phyloP scores from a whole-genome alignment of 2,797 vertebrate species.

The Corythornis leucogaster region DNA sequence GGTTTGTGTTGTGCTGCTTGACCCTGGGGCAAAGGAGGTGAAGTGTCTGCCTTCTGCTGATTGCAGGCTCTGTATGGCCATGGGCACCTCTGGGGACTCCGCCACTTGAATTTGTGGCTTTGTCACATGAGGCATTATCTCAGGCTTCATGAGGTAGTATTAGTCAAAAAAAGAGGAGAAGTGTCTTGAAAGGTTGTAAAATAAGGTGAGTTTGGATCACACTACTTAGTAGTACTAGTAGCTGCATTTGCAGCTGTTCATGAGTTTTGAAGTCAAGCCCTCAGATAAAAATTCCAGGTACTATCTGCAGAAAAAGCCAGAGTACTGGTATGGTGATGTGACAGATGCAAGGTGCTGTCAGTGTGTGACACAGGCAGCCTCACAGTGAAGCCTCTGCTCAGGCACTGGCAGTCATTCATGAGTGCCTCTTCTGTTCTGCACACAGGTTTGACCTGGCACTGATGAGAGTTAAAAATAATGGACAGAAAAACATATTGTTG shows the following conservation, averaged over 20 bases:
- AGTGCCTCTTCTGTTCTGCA: not conserved
- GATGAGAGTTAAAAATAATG: not conserved
- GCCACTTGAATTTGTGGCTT: not conserved
- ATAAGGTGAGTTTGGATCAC: not conserved
- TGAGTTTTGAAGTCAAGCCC: not conserved
- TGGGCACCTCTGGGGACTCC: not conserved
- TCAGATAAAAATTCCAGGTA: not conserved
- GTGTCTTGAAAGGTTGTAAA: not conserved
- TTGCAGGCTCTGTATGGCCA: not conserved
- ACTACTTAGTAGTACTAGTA: not conserved
- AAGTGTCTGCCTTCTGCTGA: not conserved
- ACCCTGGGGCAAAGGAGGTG: not conserved
- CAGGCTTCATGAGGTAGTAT: not conserved
- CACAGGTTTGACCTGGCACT: not conserved
- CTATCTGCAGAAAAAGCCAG: not conserved
- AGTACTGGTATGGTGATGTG: not conserved
- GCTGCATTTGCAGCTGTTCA: not conserved
- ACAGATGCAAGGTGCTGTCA: not conserved
- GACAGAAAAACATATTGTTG: not conserved
- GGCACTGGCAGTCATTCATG: not conserved
- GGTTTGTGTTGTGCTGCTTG: not conserved
- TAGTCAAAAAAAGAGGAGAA: not conserved
- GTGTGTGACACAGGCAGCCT: not conserved
- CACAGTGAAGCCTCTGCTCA: not conserved
- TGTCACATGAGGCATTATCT: not conserved